Evolutionary conservation across 2,888 invertebrate species (phyloP), one percentile per base, ranked within the genome.

Genomic region (Leptogaster cylindrica): DNA sequence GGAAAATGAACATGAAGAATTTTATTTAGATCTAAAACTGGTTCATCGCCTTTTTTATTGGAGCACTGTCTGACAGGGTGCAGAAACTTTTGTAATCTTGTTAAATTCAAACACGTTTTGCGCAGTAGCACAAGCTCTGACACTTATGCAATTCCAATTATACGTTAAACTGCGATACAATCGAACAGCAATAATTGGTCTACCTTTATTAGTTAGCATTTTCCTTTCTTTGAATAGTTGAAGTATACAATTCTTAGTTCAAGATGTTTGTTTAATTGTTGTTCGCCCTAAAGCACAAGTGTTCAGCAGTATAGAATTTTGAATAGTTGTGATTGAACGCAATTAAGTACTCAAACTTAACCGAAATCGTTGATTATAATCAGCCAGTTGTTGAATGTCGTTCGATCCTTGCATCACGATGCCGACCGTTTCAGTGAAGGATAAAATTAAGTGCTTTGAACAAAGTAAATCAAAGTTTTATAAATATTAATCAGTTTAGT

Each of bases 381-480:
- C n/a, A n/a, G n/a, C n/a, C n/a, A n/a, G n/a, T n/a, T n/a, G n/a
- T n/a, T n/a, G n/a, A n/a, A n/a, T n/a, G n/a, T n/a, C n/a, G n/a
- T n/a, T n/a, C n/a, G n/a, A n/a, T n/a, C n/a, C n/a, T n/a, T n/a
- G 16, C 6, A 10, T 5, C n/a, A 39, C 25, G 25, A 39, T 39
- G 55, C 7, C 55, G 33, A 14, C 10, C 2, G 36, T n/a, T 12
- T 18, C 63, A 7, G 48, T 64, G 20, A 64, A 28, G 27, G 63
- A 64, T 48, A 64, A 64, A 20, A 64, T 64, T 12, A 64, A 64
- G 14, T 48, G 23, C 20, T 64, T 64, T 48, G 63, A 64, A 10
- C 46, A 46, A 31, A 48, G 63, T 64, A 64, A n/a, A n/a, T n/a
- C n/a, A n/a, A n/a, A n/a, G n/a, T n/a, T n/a, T n/a, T n/a, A n/a